Conservation (phyloP, 2,797 vertebrate genomes). For the Halcyon badia region DNA sequence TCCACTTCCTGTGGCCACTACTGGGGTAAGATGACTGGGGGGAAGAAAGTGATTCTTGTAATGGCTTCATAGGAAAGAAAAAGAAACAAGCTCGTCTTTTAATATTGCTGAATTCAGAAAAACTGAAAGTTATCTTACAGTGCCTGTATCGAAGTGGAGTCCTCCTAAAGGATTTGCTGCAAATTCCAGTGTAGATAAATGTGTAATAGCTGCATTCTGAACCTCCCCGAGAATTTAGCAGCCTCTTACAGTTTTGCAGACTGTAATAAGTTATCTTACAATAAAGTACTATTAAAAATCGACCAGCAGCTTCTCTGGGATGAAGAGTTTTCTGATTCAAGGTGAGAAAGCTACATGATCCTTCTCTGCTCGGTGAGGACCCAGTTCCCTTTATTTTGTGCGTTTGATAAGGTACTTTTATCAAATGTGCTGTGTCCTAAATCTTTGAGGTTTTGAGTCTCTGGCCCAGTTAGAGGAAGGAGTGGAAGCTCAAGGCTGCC, state of each 20-base stretch:
- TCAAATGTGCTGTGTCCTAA: background rate
- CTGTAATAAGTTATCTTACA: background rate
- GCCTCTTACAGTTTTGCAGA: background rate
- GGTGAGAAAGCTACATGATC: background rate
- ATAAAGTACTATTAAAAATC: background rate
- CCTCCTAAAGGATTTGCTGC: background rate
- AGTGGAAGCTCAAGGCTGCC: background rate
- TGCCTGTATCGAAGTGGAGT: background rate
- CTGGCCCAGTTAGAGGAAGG: background rate
- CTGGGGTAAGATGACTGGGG: conserved; percentile 86
- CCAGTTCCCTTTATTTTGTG: background rate
- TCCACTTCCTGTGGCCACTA: conserved; percentile 92
- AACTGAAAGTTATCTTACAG: background rate
- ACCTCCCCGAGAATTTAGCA: background rate
- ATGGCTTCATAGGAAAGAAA: background rate
- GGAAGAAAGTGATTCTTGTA: background rate
- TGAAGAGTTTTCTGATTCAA: background rate
- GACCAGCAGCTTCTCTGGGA: background rate
- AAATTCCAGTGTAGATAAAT: background rate
- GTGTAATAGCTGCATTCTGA: background rate
- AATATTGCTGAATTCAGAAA: background rate
- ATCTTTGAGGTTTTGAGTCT: background rate
- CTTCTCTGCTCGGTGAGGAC: background rate
- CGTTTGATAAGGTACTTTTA: background rate
- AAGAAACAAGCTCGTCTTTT: background rate